A percentile compares a stretch with the other conserved stretches of the same genome.
phyloP scores from a whole-genome alignment of 92 coral and sea anemone species.

The Zoanthus gigantus region DNA sequence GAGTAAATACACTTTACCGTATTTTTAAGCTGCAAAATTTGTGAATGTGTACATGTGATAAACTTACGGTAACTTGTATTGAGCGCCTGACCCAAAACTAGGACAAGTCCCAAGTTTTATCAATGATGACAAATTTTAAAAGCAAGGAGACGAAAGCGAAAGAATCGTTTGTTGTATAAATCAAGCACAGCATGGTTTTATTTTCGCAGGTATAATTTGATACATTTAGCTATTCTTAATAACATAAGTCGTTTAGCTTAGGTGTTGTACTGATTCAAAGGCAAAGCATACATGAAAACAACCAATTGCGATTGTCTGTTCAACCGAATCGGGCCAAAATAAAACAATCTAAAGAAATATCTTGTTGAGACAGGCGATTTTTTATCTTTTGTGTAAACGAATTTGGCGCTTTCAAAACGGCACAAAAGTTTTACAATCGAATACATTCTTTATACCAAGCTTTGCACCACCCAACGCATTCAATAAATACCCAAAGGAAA shows the following conservation, averaged over 20 bases:
- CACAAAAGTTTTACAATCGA: background rate
- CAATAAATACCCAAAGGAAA: conserved; percentile 33
- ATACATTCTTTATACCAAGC: conserved; percentile 14
- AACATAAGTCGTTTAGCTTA: background rate
- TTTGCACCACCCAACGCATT: conserved; percentile 27
- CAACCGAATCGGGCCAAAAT: background rate
- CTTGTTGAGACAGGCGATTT: background rate
- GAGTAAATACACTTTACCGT: background rate
- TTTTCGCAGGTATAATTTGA: conserved; percentile 24
- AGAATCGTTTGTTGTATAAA: background rate
- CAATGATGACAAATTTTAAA: background rate
- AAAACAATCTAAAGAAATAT: background rate
- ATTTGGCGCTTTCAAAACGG: conserved; percentile 18
- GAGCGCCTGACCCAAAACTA: conserved; percentile 2
- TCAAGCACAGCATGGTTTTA: conserved; percentile 5
- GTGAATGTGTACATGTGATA: background rate
- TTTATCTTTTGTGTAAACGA: background rate
- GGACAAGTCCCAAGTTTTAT: conserved; percentile 30
- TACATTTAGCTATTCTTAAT: conserved; percentile 19
- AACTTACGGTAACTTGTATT: background rate
- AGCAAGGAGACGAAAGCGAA: background rate
- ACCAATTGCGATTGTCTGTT: conserved; percentile 28
- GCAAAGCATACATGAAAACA: conserved; percentile 17
- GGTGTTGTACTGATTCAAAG: conserved; percentile 1
- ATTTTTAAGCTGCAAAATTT: background rate